Evolutionary conservation across 2,888 invertebrate species (phyloP), one percentile per base, ranked within the genome.

Genomic region (Cerastis leucographa): DNA sequence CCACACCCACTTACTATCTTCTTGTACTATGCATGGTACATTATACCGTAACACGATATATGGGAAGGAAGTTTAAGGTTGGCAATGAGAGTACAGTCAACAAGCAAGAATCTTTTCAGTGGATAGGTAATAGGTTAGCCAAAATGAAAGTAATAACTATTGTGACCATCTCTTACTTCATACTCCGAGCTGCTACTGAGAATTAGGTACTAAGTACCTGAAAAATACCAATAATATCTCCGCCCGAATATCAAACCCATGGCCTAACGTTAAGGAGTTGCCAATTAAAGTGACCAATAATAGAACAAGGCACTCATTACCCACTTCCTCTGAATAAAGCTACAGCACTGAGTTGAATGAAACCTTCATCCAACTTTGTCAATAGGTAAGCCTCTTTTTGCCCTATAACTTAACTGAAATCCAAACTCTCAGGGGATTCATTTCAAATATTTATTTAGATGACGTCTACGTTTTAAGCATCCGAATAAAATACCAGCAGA

Each of bases 371-470:
- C 59, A 61, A 84, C 59, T 71, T 71, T 74, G 49, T 71, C 76
- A 75, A 85, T 81, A 69, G 78, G 75, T 78, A 80, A 83, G 72
- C 78, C 68, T 80, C 83, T 84, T 85, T 83, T 78, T 75, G 71
- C 71, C 75, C 78, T 64, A 81, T 72, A 87, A 88, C 87, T 80
- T 83, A 83, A 85, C 82, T 89, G 89, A 90, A 92, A 93, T 90
- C 85, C 88, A 89, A 91, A 88, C 85, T 87, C 87, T 83, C 87
- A 77, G 86, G 88, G 87, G 91, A 89, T 90, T 92, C 89, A 87
- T 90, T 90, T 88, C 89, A 91, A 92, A 94, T 92, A 93, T 94
- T 93, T 93, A 92, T 94, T 94, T 91, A 91, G 92, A 93, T 91
- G 91, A 90, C 90, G 87, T 89, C 90, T 88, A 88, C 89, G 89